Conservation (phyloP, 2,888 invertebrate species). For the Hesperia comma region DNA sequence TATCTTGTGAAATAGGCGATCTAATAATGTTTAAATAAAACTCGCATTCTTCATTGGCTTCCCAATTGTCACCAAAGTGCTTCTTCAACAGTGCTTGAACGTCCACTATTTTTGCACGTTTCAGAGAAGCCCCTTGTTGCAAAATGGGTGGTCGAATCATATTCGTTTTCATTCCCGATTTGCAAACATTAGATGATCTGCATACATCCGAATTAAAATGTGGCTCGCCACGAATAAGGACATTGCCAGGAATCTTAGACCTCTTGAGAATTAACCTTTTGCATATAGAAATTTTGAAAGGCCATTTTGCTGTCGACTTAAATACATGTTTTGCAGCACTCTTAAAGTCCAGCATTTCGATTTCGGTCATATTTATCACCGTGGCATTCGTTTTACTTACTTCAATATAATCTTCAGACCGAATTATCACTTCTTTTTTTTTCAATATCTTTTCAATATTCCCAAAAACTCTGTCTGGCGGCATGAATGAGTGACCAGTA, state of each 20-base stretch:
- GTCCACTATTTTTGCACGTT: no score
- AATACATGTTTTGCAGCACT: constrained; percentile 38
- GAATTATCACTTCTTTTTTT: constrained; percentile 38
- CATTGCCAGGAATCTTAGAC: constrained; percentile 41
- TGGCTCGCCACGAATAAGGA: no score
- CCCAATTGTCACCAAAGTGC: no score
- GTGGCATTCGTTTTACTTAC: constrained; percentile 42
- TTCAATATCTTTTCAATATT: constrained; percentile 39
- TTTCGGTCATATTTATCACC: neutral
- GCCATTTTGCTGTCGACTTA: constrained; percentile 43
- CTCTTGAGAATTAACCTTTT: constrained; percentile 43
- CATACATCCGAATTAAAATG: no score
- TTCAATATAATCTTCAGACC: constrained; percentile 43
- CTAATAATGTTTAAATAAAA: no score
- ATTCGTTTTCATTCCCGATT: no score
- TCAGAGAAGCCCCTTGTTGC: no score
- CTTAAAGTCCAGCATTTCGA: constrained; percentile 40
- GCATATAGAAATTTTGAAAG: constrained; percentile 42
- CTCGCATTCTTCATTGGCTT: no score
- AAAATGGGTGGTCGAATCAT: no score
- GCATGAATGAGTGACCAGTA: constrained; percentile 13
- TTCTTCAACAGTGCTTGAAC: no score
- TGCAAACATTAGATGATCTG: no score
- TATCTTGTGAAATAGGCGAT: no score
- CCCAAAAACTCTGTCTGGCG: constrained; percentile 4